Conservation (phyloP, 2,888 invertebrate genomes). For the Periphyllus acericola region DNA sequence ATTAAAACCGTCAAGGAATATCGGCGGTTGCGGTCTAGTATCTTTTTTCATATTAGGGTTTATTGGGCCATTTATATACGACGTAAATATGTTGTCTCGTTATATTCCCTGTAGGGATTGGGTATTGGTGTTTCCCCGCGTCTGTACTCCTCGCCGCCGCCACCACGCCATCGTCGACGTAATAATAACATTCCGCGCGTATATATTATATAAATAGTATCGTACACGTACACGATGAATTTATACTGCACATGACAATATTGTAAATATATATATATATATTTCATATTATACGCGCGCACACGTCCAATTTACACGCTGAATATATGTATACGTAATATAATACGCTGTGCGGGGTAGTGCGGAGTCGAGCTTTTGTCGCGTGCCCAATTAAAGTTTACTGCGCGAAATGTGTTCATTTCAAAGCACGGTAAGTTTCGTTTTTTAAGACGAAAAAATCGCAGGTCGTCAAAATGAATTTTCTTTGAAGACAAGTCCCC, state of each 20-base stretch:
- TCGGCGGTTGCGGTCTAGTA: constrained; percentile 15
- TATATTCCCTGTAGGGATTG: constrained; percentile 54
- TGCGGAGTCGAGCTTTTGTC: too few relatives aligned
- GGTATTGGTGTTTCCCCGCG: constrained; percentile 49
- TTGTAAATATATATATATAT: neutral
- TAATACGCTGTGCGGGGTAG: neutral
- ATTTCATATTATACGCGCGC: neutral
- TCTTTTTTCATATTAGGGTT: constrained; percentile 56
- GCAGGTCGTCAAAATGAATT: too few relatives aligned
- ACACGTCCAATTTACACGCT: neutral
- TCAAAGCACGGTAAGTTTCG: too few relatives aligned
- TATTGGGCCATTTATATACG: constrained; percentile 61
- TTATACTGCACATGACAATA: neutral
- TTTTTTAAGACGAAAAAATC: too few relatives aligned
- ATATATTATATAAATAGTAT: constrained; percentile 30
- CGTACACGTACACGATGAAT: neutral
- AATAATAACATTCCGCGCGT: constrained; percentile 38
- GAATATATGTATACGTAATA: neutral
- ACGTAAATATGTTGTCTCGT: constrained; percentile 60
- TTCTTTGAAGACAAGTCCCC: too few relatives aligned
- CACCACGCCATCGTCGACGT: neutral
- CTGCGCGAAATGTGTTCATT: too few relatives aligned
- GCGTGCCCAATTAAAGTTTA: too few relatives aligned
- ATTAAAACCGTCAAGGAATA: constrained; percentile 46
- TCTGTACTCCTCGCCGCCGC: neutral